phyloP scores from a whole-genome alignment of 2,113 vertebrate species.

The Megaceryle torquata region DNA sequence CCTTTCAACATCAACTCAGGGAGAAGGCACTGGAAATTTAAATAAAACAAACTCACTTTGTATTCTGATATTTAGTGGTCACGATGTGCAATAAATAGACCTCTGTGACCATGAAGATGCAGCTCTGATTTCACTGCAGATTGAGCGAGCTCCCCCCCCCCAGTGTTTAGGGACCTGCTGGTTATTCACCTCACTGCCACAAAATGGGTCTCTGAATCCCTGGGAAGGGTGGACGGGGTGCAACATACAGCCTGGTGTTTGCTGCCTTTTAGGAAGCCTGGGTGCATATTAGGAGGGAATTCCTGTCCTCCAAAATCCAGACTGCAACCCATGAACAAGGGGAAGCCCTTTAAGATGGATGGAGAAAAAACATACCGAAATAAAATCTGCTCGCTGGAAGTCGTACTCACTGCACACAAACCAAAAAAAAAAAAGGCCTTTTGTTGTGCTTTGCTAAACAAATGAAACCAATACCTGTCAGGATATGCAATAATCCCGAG shows the following conservation, averaged over 20 bases:
- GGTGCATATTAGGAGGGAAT: not conserved
- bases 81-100: not conserved
- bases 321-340: not conserved
- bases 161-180: not conserved
- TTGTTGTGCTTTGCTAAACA: not conserved
- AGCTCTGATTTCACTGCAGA: not conserved
- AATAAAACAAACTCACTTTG: slow-evolving; percentile 36
- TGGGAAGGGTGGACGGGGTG: not conserved
- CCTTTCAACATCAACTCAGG: not conserved
- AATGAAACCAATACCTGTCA: not conserved
- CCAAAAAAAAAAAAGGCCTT: not conserved
- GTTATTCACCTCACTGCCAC: not conserved
- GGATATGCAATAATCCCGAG: not conserved
- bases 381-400: not conserved
- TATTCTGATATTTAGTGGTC: slow-evolving; percentile 1
- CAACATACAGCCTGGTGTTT: not conserved
- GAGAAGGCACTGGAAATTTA: not conserved
- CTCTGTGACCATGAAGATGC: not conserved
- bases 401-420: not conserved
- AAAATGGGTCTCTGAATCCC: not conserved
- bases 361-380: not conserved
- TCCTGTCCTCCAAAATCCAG: not conserved
- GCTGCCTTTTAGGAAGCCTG: not conserved
- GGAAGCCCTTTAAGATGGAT: not conserved
- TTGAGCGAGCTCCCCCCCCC: not conserved